Evolutionary conservation across 2,888 invertebrate species (phyloP).

Genomic region (Ormyrus labotus): DNA sequence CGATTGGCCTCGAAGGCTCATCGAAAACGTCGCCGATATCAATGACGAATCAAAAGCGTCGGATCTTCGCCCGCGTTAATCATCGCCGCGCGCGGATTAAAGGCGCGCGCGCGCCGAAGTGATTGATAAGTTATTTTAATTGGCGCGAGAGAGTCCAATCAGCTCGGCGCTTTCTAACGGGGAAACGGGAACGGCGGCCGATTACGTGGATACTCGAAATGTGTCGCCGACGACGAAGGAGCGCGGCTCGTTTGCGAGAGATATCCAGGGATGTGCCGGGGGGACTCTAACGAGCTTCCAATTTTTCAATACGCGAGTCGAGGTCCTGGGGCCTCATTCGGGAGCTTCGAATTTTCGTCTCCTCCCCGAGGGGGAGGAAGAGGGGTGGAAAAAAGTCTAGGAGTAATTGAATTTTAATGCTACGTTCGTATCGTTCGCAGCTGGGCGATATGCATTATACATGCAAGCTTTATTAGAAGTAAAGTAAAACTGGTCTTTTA

Average conservation of each 20-base stretch:
- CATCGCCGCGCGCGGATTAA: background rate
- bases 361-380: too few species aligned
- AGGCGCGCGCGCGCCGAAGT: background rate
- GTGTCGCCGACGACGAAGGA: slow-evolving; percentile 32
- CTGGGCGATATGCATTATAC: too few species aligned
- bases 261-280: too few species aligned
- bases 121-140: slow-evolving; percentile 52
- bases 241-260: too few species aligned
- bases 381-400: too few species aligned
- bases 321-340: too few species aligned
- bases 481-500: too few species aligned
- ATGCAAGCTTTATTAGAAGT: too few species aligned
- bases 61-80: slow-evolving; percentile 12
- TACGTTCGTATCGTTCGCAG: too few species aligned
- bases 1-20: too few species aligned
- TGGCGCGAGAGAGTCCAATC: slow-evolving; percentile 26
- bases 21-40: background rate
- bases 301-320: slow-evolving; percentile 3
- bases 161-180: slow-evolving; percentile 49
- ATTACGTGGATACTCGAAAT: slow-evolving; percentile 47
- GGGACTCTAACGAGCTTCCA: too few species aligned
- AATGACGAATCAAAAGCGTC: background rate
- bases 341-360: background rate
- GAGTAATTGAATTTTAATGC: too few species aligned
- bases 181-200: slow-evolving; percentile 22